phyloP scores from a whole-genome alignment of 2,797 vertebrate species.

The Sebastes oblongus region DNA sequence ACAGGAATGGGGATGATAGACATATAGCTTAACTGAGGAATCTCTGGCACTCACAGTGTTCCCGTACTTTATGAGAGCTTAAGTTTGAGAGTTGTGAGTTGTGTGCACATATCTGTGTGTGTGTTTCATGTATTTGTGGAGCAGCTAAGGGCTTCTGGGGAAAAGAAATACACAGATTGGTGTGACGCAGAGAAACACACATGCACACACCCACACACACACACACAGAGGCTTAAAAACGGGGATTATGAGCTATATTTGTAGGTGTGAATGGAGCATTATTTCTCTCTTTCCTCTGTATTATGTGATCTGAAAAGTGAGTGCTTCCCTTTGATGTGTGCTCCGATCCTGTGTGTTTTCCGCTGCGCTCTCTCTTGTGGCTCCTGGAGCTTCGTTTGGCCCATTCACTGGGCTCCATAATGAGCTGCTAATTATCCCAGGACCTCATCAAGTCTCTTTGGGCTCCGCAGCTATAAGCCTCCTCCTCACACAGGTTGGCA shows the following conservation, averaged over 20 bases:
- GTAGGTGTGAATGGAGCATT: slow-evolving; percentile 65
- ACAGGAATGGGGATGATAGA: slow-evolving; percentile 37
- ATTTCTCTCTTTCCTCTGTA: slow-evolving; percentile 44
- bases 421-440: slow-evolving; percentile 78
- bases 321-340: slow-evolving; percentile 63
- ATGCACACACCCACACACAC: background rate
- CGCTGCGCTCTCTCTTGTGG: slow-evolving; percentile 49
- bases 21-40: slow-evolving; percentile 47
- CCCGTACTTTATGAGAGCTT: slow-evolving; percentile 21
- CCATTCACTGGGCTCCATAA: slow-evolving; percentile 72
- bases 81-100: slow-evolving; percentile 19
- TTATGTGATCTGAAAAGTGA: slow-evolving; percentile 53
- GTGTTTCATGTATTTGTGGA: slow-evolving; percentile 52
- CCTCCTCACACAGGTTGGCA: slow-evolving; percentile 72
- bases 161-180: slow-evolving; percentile 28
- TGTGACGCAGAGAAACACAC: slow-evolving; percentile 45
- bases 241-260: slow-evolving; percentile 69
- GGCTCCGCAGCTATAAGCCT: slow-evolving; percentile 47
- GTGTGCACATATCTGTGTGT: slow-evolving; percentile 1
- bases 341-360: slow-evolving; percentile 57
- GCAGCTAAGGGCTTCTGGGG: slow-evolving; percentile 47
- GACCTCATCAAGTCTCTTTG: slow-evolving; percentile 71
- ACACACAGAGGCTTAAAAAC: slow-evolving; percentile 48
- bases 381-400: slow-evolving; percentile 42
- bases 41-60: slow-evolving; percentile 36